Base-by-base conservation (phyloP, 2,797 vertebrate genomes). In the Dipus sagitta region DNA sequence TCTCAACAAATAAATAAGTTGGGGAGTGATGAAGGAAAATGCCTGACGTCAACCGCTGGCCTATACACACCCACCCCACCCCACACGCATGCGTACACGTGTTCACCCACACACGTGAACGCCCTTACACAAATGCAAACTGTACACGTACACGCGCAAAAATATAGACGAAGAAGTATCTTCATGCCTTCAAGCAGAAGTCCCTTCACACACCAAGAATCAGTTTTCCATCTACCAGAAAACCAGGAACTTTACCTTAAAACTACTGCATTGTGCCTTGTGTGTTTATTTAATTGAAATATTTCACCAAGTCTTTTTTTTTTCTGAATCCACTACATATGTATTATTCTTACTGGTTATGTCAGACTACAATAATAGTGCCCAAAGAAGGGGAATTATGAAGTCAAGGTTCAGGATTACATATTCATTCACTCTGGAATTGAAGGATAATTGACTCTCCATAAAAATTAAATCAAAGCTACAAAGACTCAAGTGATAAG, bases 391-490 rank as follows among this genome's bases (percentile, higher is more conserved):
- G 52, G 12, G 5, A 2, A 14, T n/a, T 78, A 6, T 21, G 7
- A 77, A 81, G 64, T 90, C 38, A 72, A 87, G 42, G 85, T 72
- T 90, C 76, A 70, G 74, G 52, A 62, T 23, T 60, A 23, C 30
- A 71, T 38, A 75, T 91, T 79, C 62, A 7, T 81, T 92, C 24
- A 32, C 15, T 87, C 42, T 21, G 47, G 21, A 58, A 4, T 38
- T 65, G 24, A 83, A 94, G 24, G 54, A 47, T 67, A 88, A 82
- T 23, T 80, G 21, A 76, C 13, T 82, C 70, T 23, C 20, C 77
- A 62, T 79, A 88, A 78, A 91, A 82, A 82, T 64, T 47, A 68
- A 92, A 47, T 34, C 15, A 89, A 71, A 79, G 6, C 30, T 64
- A n/a, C 28, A 24, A 92, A 93, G 72, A 82, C n/a, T 34, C n/a